Evolutionary conservation across 2,113 vertebrate genomes (phyloP), one percentile per base, ranked within the genome.

Genomic region (Romanogobio albipinnatus): DNA sequence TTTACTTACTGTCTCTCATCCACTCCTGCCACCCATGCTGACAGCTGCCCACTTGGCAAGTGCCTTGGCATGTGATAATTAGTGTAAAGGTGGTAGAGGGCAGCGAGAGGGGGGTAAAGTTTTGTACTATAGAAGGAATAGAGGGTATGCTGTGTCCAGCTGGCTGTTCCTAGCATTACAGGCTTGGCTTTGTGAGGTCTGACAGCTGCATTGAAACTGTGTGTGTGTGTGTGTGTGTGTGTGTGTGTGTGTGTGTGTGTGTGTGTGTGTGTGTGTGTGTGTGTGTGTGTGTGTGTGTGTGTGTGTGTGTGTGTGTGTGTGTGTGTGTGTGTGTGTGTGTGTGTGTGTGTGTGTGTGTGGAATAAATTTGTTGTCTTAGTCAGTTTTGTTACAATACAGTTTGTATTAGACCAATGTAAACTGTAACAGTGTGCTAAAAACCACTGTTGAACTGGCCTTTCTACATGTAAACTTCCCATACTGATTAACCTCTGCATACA

Each of bases 111-210:
- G 53, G 84, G 95, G 95, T 95, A 85, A 62, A 88, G 85, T 89
- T 89, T 89, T 89, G 88, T 89, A 85, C 82, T 86, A 49, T 80
- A 87, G 81, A 81, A 74, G 61, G 83, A 85, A 87, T 84, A 94
- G 92, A 91, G 91, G 51, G 86, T 89, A 81, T 87, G 84, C 88
- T 94, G 91, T 90, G 93, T 97, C 95, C 96, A 96, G 96, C 96
- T 97, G 96, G 95, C 96, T 95, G 88, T 90, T 93, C 93, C 94
- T 94, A 93, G 95, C 94, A 93, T 91, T 95, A 97, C 96, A 96
- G 96, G 94, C 93, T 89, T 78, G 91, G 94, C 96, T 96, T 96
- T 96, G 96, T 97, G 89, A 93, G 93, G 87, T 92, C 90, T 92
- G 95, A 95, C 96, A 96, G 96, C 96, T 96, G 96, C 95, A 90